Evolutionary conservation across 2,113 vertebrate genomes (phyloP).

Genomic region (Channa argus): DNA sequence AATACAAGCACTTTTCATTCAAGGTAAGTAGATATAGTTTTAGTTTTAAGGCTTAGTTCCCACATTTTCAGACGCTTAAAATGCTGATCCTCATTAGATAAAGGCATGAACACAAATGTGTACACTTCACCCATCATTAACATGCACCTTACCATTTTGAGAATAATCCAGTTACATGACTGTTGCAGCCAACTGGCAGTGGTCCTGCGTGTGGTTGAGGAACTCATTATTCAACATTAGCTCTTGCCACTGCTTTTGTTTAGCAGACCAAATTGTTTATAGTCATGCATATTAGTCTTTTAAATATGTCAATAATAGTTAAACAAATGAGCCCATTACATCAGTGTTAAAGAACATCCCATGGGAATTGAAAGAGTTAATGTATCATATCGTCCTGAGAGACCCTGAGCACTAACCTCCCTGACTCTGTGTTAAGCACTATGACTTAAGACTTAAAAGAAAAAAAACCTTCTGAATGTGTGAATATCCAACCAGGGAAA

Average conservation of each 20-base stretch:
- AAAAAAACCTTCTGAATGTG: too few relatives aligned
- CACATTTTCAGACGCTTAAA: too few relatives aligned
- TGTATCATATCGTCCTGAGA: constrained; percentile 63
- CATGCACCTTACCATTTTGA: neutral
- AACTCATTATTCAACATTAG: constrained; percentile 39
- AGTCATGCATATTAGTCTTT: constrained; percentile 59
- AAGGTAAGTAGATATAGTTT: too few relatives aligned
- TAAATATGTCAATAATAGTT: constrained; percentile 46
- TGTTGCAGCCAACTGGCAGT: neutral
- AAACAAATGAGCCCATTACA: constrained; percentile 67
- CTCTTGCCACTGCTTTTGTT: constrained; percentile 34
- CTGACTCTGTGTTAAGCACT: constrained; percentile 47
- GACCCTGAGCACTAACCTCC: constrained; percentile 49
- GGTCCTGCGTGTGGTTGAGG: constrained; percentile 1
- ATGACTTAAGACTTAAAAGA: constrained; percentile 49
- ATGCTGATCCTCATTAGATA: too few relatives aligned
- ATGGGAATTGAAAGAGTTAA: constrained; percentile 58
- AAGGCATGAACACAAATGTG: too few relatives aligned
- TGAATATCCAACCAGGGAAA: neutral
- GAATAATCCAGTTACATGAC: constrained; percentile 27
- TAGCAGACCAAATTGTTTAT: constrained; percentile 45
- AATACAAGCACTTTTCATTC: too few relatives aligned
- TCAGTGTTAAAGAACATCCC: constrained; percentile 41
- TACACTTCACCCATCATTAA: constrained; percentile 14
- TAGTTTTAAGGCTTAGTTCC: too few relatives aligned